A percentile compares a stretch with the other conserved stretches of the same genome.
Evolutionary conservation across 2,113 vertebrate species (phyloP).

Genomic region (Oreochromis spilurus): DNA sequence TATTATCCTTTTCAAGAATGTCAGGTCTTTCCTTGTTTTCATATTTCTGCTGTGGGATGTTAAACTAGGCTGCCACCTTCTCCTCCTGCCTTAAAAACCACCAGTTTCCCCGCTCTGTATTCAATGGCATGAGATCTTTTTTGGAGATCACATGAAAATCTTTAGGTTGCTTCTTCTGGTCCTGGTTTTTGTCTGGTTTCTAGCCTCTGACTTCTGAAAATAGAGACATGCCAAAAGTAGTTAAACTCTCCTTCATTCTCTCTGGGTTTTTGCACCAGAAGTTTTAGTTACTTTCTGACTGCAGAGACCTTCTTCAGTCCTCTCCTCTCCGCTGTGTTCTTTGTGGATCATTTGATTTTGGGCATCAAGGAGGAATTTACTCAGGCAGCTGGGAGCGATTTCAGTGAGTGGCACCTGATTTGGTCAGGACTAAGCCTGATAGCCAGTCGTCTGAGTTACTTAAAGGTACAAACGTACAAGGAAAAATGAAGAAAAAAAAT

Average conservation of each 20-base stretch:
- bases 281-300: neutral
- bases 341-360: neutral
- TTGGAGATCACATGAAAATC: neutral
- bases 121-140: neutral
- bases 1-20: neutral
- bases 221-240: neutral
- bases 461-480: neutral
- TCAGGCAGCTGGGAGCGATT: neutral
- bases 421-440: neutral
- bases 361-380: neutral
- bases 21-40: neutral
- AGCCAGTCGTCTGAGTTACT: neutral
- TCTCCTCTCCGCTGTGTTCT: neutral
- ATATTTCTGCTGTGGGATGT: neutral
- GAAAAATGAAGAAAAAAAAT: neutral
- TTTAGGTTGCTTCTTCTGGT: neutral
- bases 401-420: neutral
- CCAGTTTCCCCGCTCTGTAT: neutral
- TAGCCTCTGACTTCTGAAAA: neutral
- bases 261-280: neutral
- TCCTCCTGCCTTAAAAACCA: neutral
- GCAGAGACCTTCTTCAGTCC: neutral
- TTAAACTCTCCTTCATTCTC: neutral
- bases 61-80: neutral
- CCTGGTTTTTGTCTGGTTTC: neutral